Evolutionary conservation across 2,113 vertebrate genomes (phyloP), one percentile per base, ranked within the genome.

Genomic region (Rhynchomys soricoides): DNA sequence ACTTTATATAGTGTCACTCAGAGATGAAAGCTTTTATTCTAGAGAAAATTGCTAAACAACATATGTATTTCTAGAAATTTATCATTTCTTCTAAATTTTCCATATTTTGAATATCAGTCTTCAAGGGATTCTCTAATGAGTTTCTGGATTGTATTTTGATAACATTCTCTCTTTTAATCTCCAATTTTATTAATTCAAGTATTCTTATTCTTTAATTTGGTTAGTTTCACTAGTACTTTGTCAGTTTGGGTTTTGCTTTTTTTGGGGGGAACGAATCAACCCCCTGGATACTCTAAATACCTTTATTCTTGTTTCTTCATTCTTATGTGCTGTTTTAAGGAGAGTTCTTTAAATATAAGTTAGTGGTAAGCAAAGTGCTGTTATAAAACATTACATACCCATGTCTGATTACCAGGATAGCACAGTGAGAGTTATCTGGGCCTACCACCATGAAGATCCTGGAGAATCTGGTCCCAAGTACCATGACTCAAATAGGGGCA

Each of bases 391-490:
- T 96, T 91, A 96, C 37, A 3, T 96, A 50, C 78, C 11, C 8
- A 13, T 50, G 1, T 85, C 89, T 89, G 81, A 34, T 40, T 70
- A 85, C 45, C 85, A 99, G 99, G 99, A 99, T 40, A 99, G 99
- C 97, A 99, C 99, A 1, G 97, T 99, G 81, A 93, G 99, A 89
- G 98, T 99, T 55, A 99, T 99, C 97, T 99, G 99, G 99, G 99
- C 99, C 7, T 99, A 99, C 93, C 99, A 99, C 85, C 97, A 96
- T 3, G 98, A 99, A 89, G 99, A 99, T 19, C 94, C 99, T 50
- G 98, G 98, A 79, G 98, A 98, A 59, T 98, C 98, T 13, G 98
- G 98, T 31, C 99, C 98, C 24, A 98, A 98, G 85, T 99, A 99
- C 96, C 99, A 99, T 1, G 98, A 98, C 31, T 86, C 98, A 50